Conservation (phyloP, 2,888 invertebrate genomes). For the Schrankia costaestrigalis region DNA sequence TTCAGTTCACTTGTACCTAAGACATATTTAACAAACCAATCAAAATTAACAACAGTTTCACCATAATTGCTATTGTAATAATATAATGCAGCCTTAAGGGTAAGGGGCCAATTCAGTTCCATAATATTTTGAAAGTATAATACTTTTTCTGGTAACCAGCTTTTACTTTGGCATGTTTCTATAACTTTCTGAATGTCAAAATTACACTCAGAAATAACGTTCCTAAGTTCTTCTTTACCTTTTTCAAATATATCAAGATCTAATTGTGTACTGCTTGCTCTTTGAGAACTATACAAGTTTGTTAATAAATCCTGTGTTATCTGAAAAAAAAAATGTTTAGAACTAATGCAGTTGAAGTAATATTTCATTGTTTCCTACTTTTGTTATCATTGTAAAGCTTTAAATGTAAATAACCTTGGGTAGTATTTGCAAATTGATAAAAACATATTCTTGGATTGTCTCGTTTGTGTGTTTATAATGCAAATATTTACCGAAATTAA, state of each 20-base stretch:
- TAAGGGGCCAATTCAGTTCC: constrained; percentile 36
- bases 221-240: constrained; percentile 43
- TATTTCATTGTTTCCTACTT: no score
- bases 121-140: constrained; percentile 31
- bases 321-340: constrained; percentile 33
- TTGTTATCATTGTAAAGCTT: no score
- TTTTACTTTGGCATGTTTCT: constrained; percentile 27
- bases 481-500: no score
- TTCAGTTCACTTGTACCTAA: constrained; percentile 60
- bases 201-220: constrained; percentile 36
- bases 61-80: constrained; percentile 46
- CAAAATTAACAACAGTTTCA: constrained; percentile 45
- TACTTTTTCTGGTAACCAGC: constrained; percentile 38
- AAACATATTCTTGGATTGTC: no score
- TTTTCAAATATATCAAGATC: constrained; percentile 19
- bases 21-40: constrained; percentile 57
- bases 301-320: constrained; percentile 35
- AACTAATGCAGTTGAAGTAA: no score
- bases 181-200: constrained; percentile 36
- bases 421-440: no score
- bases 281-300: constrained; percentile 31
- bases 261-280: constrained; percentile 6
- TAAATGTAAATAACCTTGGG: no score
- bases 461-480: no score
- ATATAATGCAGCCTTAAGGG: constrained; percentile 43